Percentiles rank a stretch among this genome's conserved stretches.
These are phyloP conservation scores for Engraulis encrasicolus DNA, from an alignment of 2,113 vertebrate genomes.

Conservation along the genomic window DNA sequence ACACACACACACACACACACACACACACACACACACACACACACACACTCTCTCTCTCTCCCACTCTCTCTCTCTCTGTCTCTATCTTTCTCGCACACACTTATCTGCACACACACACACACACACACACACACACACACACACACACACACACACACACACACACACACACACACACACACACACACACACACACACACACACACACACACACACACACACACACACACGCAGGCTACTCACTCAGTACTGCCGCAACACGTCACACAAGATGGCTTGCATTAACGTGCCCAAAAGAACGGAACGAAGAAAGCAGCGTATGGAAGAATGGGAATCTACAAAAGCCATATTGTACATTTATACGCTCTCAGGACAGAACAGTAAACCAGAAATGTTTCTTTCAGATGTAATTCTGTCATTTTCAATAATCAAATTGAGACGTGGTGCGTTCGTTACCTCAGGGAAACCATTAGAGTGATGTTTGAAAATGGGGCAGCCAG, in stretches of 20 bases:
- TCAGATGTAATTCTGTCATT: not conserved
- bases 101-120: no score
- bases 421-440: not conserved
- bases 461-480: not conserved
- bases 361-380: not conserved
- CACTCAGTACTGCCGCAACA: not conserved
- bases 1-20: no score
- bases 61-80: no score
- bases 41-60: no score
- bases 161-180: no score
- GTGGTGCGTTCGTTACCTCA: not conserved
- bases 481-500: not conserved
- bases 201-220: no score
- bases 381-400: not conserved
- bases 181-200: no score
- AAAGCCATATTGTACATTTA: not conserved
- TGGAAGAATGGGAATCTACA: not conserved
- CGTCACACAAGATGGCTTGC: not conserved
- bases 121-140: no score
- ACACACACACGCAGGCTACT: not conserved
- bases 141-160: no score
- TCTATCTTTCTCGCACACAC: no score
- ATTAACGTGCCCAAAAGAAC: not conserved
- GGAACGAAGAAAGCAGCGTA: not conserved
- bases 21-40: no score